A percentile compares a stretch with the other conserved stretches of the same genome.
Evolutionary conservation across 2,888 invertebrate genomes (phyloP).

Genomic region (Suillia variegata): DNA sequence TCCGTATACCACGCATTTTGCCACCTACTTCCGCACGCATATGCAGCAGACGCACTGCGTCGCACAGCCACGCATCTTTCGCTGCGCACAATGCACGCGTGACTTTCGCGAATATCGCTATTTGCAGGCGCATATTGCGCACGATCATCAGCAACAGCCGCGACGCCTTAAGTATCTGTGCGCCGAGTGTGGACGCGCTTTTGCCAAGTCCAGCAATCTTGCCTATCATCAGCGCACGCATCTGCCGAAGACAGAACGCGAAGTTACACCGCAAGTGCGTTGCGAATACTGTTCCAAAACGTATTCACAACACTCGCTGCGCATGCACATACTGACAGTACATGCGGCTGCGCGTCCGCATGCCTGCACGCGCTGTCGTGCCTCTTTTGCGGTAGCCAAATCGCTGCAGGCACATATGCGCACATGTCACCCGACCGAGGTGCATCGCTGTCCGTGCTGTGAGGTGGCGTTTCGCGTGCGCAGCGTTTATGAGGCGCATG

Average conservation of each 20-base stretch:
- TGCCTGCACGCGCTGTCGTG: conserved; percentile 9
- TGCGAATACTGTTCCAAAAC: conserved; percentile 12
- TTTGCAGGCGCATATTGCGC: conserved; percentile 9
- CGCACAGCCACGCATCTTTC: conserved; percentile 15
- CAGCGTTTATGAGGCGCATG: conserved; percentile 15
- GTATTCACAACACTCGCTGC: conserved; percentile 8
- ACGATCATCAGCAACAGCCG: conserved; percentile 15
- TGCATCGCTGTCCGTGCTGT: conserved; percentile 13
- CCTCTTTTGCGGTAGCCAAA: conserved; percentile 10
- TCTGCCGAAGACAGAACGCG: conserved; percentile 12
- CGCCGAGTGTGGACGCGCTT: conserved; percentile 13
- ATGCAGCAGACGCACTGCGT: conserved; percentile 6
- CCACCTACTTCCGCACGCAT: conserved; percentile 15
- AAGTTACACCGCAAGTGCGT: background rate
- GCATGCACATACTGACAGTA: conserved; percentile 12
- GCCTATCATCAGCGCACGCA: conserved; percentile 16
- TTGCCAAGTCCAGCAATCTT: conserved; percentile 14
- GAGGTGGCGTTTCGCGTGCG: conserved; percentile 17
- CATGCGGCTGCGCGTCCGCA: conserved; percentile 11
- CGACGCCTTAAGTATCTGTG: conserved; percentile 9
- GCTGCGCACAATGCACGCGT: conserved; percentile 7
- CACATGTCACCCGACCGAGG: conserved; percentile 14
- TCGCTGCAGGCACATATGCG: conserved; percentile 14
- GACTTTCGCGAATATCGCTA: conserved; percentile 17
- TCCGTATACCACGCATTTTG: conserved; percentile 10